These are phyloP conservation scores for Drosophila auraria DNA, from an alignment of 1,140 invertebrate species.

Conservation along the genomic window DNA sequence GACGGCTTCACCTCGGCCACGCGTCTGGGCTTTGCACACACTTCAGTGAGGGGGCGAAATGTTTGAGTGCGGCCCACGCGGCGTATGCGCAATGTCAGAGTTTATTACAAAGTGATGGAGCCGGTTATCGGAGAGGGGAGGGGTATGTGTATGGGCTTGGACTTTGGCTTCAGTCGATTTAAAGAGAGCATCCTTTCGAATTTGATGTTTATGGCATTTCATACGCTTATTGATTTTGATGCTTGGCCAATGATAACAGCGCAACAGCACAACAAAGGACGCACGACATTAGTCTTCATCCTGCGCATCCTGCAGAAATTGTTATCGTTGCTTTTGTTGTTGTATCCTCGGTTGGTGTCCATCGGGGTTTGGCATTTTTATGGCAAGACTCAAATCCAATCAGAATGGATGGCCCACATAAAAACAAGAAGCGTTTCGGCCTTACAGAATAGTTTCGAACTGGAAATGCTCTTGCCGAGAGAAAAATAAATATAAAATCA, in stretches of 20 bases:
- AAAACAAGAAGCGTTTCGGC: slow-evolving; percentile 55
- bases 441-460: neutral
- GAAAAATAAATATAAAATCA: neutral
- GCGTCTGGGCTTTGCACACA: slow-evolving; percentile 27
- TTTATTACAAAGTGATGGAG: slow-evolving; percentile 15
- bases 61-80: neutral
- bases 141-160: neutral
- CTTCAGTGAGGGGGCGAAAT: slow-evolving; percentile 13
- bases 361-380: slow-evolving; percentile 50
- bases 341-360: slow-evolving; percentile 23
- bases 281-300: slow-evolving; percentile 51
- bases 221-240: slow-evolving; percentile 80
- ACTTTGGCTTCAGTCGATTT: slow-evolving; percentile 21
- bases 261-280: slow-evolving; percentile 32
- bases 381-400: slow-evolving; percentile 70
- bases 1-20: slow-evolving; percentile 26
- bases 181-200: slow-evolving; percentile 50
- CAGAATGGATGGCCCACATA: slow-evolving; percentile 71
- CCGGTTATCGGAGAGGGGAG: neutral
- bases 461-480: slow-evolving; percentile 11
- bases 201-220: slow-evolving; percentile 72
- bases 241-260: slow-evolving; percentile 51
- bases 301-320: slow-evolving; percentile 8
- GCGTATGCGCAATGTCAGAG: slow-evolving; percentile 49
- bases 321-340: slow-evolving; percentile 12